Evolutionary conservation across 1,140 invertebrate genomes (phyloP), one percentile per base, ranked within the genome.

Genomic region (Potamilus streckersoni): DNA sequence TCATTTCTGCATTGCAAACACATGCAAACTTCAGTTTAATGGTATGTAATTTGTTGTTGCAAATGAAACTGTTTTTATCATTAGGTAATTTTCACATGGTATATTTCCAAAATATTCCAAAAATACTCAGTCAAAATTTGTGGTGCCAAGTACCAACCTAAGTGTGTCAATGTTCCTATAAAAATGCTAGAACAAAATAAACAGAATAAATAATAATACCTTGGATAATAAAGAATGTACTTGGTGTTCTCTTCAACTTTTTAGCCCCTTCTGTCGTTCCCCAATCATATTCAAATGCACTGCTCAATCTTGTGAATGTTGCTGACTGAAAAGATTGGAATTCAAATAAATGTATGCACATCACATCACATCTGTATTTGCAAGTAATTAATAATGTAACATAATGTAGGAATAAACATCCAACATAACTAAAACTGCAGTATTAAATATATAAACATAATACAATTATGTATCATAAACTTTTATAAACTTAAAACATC

Each of bases 241-340:
- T 79, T 56, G 91, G 89, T 16, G 87, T 90, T 76, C 88, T 89
- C 78, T 89, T 91, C 13, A 92, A 70, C 65, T 89, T 89, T 71
- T 86, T 89, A 13, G 82, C 79, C 78, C 89, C 89, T 17, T 89
- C 88, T 58, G 89, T 85, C 20, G 87, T 87, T n/a, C 78, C 85
- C 91, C 91, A 92, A 74, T 95, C 92, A 38, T 93, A 92, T 62
- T 94, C 91, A 5, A 96, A 84, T 58, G 94, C 93, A 76, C 92
- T 91, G 75, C 94, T 92, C 66, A 96, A 92, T 1, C 93, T 92
- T 31, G 93, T 92, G 86, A 94, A 97, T 3, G 71, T 65, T 55
- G 89, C 79, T 38, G 70, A 81, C 88, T 91, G 69, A 73, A 85
- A 76, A 56, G 49, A 64, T 55, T 23, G 31, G 20, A 6, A 66